Percentiles rank a stretch among this genome's conserved stretches.
Conservation (phyloP, 2,888 invertebrate species). For the Xestia xanthographa region DNA sequence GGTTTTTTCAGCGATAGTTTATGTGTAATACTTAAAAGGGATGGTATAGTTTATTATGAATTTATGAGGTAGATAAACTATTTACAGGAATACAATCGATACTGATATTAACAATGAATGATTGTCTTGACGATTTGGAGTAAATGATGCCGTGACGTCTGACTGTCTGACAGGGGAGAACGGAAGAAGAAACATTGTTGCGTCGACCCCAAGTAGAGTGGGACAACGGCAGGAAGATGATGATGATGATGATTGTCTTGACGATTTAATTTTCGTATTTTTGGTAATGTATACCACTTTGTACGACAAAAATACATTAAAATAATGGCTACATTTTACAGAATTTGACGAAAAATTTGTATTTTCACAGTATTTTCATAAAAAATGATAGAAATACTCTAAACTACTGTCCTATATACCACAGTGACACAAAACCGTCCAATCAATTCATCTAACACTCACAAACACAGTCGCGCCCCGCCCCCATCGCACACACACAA, state of each 20-base stretch:
- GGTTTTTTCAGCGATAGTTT: not conserved
- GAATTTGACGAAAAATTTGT: not conserved
- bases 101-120: not conserved
- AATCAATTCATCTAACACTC: slow-evolving; percentile 42
- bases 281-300: not conserved
- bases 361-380: not conserved
- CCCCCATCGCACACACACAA: slow-evolving; percentile 41
- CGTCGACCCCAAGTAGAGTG: too few relatives aligned
- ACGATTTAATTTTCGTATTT: not conserved
- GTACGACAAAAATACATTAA: not conserved
- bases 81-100: not conserved
- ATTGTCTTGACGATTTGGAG: not conserved
- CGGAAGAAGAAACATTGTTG: too few relatives aligned
- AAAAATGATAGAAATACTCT: not conserved
- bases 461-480: slow-evolving; percentile 34
- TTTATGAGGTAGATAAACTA: not conserved
- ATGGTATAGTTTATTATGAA: not conserved
- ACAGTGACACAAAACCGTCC: slow-evolving; percentile 28
- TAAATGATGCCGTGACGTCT: too few relatives aligned
- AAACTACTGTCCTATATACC: slow-evolving; percentile 13
- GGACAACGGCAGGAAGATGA: too few relatives aligned
- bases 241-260: not conserved
- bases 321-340: not conserved
- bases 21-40: not conserved
- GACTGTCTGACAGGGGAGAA: too few relatives aligned